Evolutionary conservation across 2,888 invertebrate species (phyloP), one percentile per base, ranked within the genome.

Genomic region (Drosophila recens): DNA sequence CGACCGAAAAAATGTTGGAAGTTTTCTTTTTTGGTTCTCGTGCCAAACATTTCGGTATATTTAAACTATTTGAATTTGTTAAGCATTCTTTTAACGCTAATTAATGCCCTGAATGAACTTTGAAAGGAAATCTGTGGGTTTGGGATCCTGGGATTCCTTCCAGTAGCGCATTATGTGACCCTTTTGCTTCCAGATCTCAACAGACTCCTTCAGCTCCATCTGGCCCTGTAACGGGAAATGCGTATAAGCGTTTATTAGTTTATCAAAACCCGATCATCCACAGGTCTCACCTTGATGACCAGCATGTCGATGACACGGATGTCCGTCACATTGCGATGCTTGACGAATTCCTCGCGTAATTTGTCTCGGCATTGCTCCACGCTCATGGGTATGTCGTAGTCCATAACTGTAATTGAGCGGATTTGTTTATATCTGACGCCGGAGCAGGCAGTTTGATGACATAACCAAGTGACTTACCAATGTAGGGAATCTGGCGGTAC

Each of bases 201-300:
- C 96, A 1, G 96, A 94, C 94, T 99, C 98, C 90, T 97, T 96
- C 23, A 99, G 94, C 90, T 98, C 98, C 97, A 98, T 97, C 95
- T 98, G 98, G 53, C 98, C 98, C 97, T 98, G 53, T 6, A 30
- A 13, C 0, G 23, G 11, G 45, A 15, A 45, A 33, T 33, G 20
- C 3, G 9, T 10, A 9, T 9, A 20, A n/a, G 2, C 17, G 27
- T n/a, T 38, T 38, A 38, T 38, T n/a, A 51, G 13, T 23, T 48
- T 0, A 2, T n/a, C 10, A 40, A 42, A 3, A 6, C 36, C 6
- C 9, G 3, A 20, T 10, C 3, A 10, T 27, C 2, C 3, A 1
- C 8, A 13, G 6, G 27, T 77, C 83, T 90, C 93, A 98, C 98
- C 95, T 98, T 98, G 67, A 98, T 95, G 48, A 98, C 96, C 67